A percentile compares a stretch with the other conserved stretches of the same genome.
phyloP scores from a whole-genome alignment of 2,888 invertebrate species.

The Stenolophus ochropezus region DNA sequence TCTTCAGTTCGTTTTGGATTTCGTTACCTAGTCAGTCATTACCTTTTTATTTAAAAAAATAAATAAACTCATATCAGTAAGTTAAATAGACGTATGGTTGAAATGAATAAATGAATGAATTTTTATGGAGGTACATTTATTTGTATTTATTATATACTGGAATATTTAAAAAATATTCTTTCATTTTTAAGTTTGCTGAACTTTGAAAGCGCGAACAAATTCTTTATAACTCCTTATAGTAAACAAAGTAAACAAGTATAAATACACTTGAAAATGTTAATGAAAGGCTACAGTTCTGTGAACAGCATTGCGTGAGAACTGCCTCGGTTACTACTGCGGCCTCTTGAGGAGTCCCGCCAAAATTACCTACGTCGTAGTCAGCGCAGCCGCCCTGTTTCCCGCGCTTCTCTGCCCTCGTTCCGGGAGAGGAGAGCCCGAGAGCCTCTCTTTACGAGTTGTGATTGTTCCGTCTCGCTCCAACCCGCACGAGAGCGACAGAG shows the following conservation, averaged over 20 bases:
- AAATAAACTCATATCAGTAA: no score
- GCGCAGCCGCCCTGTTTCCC: background rate
- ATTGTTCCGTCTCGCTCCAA: slow-evolving; percentile 13
- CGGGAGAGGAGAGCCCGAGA: background rate
- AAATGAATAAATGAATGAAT: no score
- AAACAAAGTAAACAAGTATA: background rate
- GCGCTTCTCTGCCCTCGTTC: slow-evolving; percentile 30
- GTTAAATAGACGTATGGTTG: no score
- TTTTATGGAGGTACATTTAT: no score
- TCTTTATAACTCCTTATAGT: no score
- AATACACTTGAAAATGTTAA: background rate
- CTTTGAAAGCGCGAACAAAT: no score
- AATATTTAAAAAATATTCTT: no score
- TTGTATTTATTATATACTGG: no score
- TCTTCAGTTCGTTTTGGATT: no score
- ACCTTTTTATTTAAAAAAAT: no score
- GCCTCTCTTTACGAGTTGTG: slow-evolving; percentile 36
- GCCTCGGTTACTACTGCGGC: background rate
- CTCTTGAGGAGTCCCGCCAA: slow-evolving; percentile 24
- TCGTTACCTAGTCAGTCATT: no score
- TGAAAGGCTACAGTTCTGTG: background rate
- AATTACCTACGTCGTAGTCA: slow-evolving; percentile 19
- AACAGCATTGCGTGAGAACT: background rate
- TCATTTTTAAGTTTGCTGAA: no score
- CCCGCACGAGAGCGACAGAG: background rate